Percentiles rank a stretch among this genome's conserved stretches.
Conservation (phyloP, 2,113 vertebrate genomes). For the Brachyhypopomus occidentalis region DNA sequence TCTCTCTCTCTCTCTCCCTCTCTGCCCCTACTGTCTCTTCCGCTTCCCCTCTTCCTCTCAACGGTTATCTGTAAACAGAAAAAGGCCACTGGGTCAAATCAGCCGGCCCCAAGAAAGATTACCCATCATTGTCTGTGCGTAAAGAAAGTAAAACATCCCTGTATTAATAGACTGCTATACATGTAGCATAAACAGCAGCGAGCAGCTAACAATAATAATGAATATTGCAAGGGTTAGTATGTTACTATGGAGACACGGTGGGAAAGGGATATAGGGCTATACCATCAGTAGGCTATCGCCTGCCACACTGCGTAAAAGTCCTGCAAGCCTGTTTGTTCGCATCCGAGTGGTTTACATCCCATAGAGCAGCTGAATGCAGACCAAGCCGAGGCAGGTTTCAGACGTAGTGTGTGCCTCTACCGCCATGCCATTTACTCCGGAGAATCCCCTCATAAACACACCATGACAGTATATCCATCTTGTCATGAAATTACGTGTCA, state of each 20-base stretch:
- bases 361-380: background rate
- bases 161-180: constrained; percentile 71
- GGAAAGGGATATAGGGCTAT: constrained; percentile 28
- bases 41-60: constrained; percentile 28
- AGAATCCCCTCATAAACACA: constrained; percentile 54
- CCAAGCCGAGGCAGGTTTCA: background rate
- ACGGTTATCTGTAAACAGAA: constrained; percentile 44
- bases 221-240: constrained; percentile 64
- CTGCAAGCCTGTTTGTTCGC: background rate
- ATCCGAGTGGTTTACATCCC: background rate
- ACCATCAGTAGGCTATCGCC: constrained; percentile 8
- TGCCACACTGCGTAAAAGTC: constrained; percentile 3
- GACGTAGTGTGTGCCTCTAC: constrained; percentile 15
- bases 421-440: constrained; percentile 40
- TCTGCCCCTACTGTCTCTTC: background rate
- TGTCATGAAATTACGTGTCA: constrained; percentile 52
- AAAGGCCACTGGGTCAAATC: constrained; percentile 52
- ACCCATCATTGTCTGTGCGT: constrained; percentile 64
- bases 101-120: constrained; percentile 63
- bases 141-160: constrained; percentile 60
- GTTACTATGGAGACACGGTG: constrained; percentile 68
- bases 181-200: constrained; percentile 56
- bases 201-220: constrained; percentile 57
- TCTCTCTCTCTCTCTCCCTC: background rate
- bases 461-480: constrained; percentile 58